phyloP scores from a whole-genome alignment of 2,113 vertebrate species.

The Pelecanus crispus region DNA sequence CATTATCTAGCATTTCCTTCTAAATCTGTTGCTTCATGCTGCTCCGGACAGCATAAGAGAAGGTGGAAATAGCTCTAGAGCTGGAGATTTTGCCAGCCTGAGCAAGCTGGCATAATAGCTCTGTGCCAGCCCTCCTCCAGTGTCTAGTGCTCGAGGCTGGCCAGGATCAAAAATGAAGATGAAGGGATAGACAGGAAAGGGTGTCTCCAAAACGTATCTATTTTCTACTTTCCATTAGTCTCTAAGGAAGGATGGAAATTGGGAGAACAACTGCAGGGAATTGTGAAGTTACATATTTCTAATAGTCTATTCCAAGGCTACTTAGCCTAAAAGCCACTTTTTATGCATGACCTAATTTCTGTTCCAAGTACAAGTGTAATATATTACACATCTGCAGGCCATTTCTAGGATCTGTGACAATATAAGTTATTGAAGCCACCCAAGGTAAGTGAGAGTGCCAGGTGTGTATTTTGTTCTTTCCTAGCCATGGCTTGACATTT shows the following conservation, averaged over 20 bases:
- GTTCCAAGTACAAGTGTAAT: background rate
- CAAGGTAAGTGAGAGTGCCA: background rate
- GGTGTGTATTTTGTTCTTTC: background rate
- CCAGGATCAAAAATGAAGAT: background rate
- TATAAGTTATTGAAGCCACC: background rate
- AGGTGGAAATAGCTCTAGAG: background rate
- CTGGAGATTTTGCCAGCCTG: background rate
- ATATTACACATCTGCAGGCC: background rate
- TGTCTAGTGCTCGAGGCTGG: background rate
- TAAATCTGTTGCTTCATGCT: background rate
- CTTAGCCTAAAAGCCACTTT: background rate
- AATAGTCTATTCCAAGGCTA: background rate
- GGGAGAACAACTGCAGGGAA: background rate
- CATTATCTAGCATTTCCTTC: background rate
- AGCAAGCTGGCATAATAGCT: background rate
- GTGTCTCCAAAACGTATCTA: background rate
- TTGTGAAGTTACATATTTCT: background rate
- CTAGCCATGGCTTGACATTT: background rate
- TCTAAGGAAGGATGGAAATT: background rate
- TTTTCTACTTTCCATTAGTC: background rate
- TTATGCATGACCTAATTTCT: background rate
- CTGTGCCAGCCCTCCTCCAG: background rate
- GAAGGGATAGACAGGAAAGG: background rate
- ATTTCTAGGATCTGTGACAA: background rate
- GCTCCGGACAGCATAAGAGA: background rate